Evolutionary conservation across 2,888 invertebrate species (phyloP), one percentile per base, ranked within the genome.

Genomic region (Andrena bucephala): DNA sequence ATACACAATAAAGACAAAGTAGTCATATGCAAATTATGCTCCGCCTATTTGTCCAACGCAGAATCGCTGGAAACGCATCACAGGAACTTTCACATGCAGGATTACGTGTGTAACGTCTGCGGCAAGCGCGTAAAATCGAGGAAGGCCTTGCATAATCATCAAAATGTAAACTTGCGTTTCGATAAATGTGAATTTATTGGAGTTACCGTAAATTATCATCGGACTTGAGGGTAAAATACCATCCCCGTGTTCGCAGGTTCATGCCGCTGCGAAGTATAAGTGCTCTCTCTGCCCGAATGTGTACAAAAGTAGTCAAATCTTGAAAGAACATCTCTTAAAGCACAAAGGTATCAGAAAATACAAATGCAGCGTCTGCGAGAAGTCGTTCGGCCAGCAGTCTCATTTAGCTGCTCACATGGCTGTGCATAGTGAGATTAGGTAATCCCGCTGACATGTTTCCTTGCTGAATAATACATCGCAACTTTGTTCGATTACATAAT

Each of bases 361-460:
- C 69, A 90, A 90, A 78, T 93, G 93, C 66, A 83, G 75, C 7
- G 73, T 83, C 1, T 93, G 93, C 62, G 81, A 77, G 7, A 92
- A 92, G 71, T 77, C 88, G 24, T 93, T 92, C 76, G 92, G 89
- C 1, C 93, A 93, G 70, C 91, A 92, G 42, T 92, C 92, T 48
- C 93, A 93, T 86, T 86, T 93, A 10, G 91, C 92, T 42, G 92
- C 93, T 29, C 93, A 93, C 54, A 92, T 89, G 90, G 90, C 92
- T 2, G 92, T 92, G 24, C 93, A 93, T 63, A 92, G 92, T 62
- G 85, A 89, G n/a, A 87, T 89, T 65, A 90, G 90, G 92, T 90
- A 42, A 80, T 48, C 70, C 42, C 57, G 10, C 36, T n/a, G 20
- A n/a, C 31, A 29, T 10, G 5, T 65, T 50, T 0, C 36, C 50